These are phyloP conservation scores for Thymallus thymallus DNA, from an alignment of 2,113 vertebrate species.

Conservation along the genomic window DNA sequence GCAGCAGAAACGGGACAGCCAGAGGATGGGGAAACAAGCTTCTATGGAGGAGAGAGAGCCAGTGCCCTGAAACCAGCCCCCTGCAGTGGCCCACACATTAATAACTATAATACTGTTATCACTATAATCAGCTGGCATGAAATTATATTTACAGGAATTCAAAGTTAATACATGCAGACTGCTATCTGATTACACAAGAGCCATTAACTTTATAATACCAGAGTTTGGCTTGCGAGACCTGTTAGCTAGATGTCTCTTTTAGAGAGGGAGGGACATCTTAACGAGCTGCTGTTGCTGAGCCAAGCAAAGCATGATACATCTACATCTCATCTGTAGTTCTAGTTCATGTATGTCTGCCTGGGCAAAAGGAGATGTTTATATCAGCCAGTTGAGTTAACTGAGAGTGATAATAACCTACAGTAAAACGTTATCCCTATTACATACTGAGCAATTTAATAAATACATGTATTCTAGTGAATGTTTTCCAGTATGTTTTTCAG, in stretches of 20 bases:
- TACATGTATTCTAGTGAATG: no score
- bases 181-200: slow-evolving; percentile 35
- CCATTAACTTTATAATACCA: slow-evolving; percentile 23
- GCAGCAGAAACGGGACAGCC: no score
- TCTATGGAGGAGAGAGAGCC: no score
- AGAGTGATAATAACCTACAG: neutral
- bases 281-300: no score
- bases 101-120: neutral
- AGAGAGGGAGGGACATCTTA: neutral
- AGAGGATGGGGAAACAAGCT: no score
- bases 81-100: neutral
- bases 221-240: slow-evolving; percentile 8
- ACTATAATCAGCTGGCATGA: slow-evolving; percentile 25
- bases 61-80: neutral
- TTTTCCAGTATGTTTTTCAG: no score
- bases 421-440: no score
- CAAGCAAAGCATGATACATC: no score
- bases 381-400: slow-evolving; percentile 14
- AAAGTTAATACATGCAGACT: slow-evolving; percentile 14
- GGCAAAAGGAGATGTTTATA: neutral
- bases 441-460: no score
- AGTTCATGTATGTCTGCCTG: neutral
- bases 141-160: slow-evolving; percentile 33
- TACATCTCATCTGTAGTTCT: neutral
- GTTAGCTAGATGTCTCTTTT: neutral